phyloP scores from a whole-genome alignment of 2,113 vertebrate species.

The Pachypanchax playfairii region DNA sequence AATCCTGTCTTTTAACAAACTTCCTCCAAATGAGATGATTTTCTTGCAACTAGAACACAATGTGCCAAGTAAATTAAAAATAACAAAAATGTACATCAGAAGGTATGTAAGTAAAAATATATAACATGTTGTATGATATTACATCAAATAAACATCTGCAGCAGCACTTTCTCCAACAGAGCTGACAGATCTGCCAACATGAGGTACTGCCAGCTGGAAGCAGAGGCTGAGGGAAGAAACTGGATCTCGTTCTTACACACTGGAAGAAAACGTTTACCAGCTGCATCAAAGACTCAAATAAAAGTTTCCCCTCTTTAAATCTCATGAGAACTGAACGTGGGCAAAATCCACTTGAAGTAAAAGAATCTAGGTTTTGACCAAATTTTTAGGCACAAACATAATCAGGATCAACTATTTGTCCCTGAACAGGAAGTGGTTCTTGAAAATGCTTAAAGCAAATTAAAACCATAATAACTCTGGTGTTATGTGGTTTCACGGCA shows the following conservation, averaged over 20 bases:
- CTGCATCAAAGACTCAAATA: too few species aligned
- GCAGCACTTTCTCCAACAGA: constrained; percentile 29
- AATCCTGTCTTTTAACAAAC: constrained; percentile 27
- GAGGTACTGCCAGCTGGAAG: constrained; percentile 36
- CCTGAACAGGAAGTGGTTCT: too few species aligned
- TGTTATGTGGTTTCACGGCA: too few species aligned
- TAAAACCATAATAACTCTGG: too few species aligned
- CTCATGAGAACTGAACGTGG: too few species aligned
- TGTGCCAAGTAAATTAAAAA: constrained; percentile 15
- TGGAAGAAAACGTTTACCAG: constrained; percentile 11
- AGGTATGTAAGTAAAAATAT: constrained; percentile 20
- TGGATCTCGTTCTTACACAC: too few species aligned
- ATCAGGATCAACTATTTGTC: too few species aligned
- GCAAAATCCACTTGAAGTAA: too few species aligned
- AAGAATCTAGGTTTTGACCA: too few species aligned
- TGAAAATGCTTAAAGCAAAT: too few species aligned
- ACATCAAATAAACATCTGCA: constrained; percentile 67
- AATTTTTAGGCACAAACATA: too few species aligned
- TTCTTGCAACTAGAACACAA: not conserved
- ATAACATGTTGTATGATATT: constrained; percentile 53
- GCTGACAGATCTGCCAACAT: constrained; percentile 32
- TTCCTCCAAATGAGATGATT: constrained; percentile 23
- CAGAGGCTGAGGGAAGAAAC: constrained; percentile 5
- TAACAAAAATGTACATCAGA: constrained; percentile 17
- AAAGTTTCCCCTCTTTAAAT: too few species aligned